Evolutionary conservation across 2,888 invertebrate genomes (phyloP), one percentile per base, ranked within the genome.

Genomic region (Criorhina ranunculi): DNA sequence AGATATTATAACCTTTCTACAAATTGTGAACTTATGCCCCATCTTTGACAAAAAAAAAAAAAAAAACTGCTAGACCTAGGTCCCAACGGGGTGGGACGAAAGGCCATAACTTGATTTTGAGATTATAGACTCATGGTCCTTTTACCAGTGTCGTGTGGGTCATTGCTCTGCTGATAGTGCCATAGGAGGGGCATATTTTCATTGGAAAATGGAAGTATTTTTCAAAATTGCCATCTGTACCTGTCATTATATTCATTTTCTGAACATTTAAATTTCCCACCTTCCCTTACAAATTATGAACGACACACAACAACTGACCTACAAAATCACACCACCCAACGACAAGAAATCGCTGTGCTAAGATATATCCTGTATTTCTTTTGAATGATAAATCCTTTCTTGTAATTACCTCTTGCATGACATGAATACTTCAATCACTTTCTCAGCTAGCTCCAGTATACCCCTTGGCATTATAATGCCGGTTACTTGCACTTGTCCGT

Each of bases 401-500:
- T 51, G 31, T 64, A 75, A 76, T 69, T 81, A 76, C 70, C 42
- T 37, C 46, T 51, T n/a, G 55, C 60, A 9, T 62, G 51, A 55
- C 62, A 62, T 49, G 69, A 67, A 66, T 60, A 29, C n/a, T 4
- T 15, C 12, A 60, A 33, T 40, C 60, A 33, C 42, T 37, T 62
- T 29, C 55, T 51, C 24, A 17, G 8, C 44, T 12, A 7, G 1
- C 44, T 24, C 11, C 33, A 46, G 53, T 12, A 46, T 59, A 53
- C 51, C 66, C 62, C 49, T 57, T 75, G 40, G 37, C 60, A 64
- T 70, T 64, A 57, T 64, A 40, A 70, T 64, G 24, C 53, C 35
- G 59, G 64, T 67, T 69, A 69, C 57, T 78, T 73, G 72, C 78
- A 83, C 73, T 79, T 79, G 83, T 55, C 60, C 73, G 42, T 35